Evolutionary conservation across 2,888 invertebrate genomes (phyloP).

Genomic region (Zaprionus bogoriensis): DNA sequence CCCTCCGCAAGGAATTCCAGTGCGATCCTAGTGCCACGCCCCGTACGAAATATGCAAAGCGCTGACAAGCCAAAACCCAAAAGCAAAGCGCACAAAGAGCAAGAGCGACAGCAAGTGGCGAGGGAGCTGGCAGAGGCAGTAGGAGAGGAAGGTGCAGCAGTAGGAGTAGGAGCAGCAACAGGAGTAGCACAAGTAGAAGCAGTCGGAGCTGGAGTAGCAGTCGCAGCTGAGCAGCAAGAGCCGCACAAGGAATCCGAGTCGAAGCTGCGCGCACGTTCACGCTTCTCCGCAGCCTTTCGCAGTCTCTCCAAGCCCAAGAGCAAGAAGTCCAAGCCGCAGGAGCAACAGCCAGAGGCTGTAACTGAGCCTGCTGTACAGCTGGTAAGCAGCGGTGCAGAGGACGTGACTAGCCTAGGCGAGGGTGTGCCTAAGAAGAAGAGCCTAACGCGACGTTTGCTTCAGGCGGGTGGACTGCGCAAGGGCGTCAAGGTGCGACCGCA

Average conservation of each 20-base stretch:
- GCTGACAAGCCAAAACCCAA: conserved; percentile 58
- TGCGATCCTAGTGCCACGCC: neutral
- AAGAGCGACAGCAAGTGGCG: conserved; percentile 8
- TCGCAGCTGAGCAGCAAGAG: conserved; percentile 21
- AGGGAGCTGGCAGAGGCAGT: conserved; percentile 2
- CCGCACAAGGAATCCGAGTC: conserved; percentile 39
- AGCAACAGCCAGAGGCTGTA: conserved; percentile 25
- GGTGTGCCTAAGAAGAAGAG: conserved; percentile 67
- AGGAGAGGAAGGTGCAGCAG: neutral
- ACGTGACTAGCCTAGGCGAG: conserved; percentile 38
- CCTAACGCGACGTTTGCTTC: conserved; percentile 74
- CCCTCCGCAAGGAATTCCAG: too few relatives aligned
- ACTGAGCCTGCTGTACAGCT: too few relatives aligned
- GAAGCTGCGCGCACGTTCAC: conserved; percentile 79
- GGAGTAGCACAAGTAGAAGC: conserved; percentile 5
- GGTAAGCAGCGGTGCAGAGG: conserved; percentile 34
- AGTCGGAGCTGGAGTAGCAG: conserved; percentile 2
- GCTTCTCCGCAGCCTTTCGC: conserved; percentile 79
- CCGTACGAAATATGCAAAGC: conserved; percentile 77
- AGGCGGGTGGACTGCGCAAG: conserved; percentile 63
- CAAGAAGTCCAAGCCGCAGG: conserved; percentile 54
- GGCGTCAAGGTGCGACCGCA: conserved; percentile 69
- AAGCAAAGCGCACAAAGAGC: conserved; percentile 38
- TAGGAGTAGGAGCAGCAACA: neutral
- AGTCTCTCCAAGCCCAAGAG: conserved; percentile 73